Evolutionary conservation across 2,888 invertebrate species (phyloP), one percentile per base, ranked within the genome.

Genomic region (Iphiclides podalirius): DNA sequence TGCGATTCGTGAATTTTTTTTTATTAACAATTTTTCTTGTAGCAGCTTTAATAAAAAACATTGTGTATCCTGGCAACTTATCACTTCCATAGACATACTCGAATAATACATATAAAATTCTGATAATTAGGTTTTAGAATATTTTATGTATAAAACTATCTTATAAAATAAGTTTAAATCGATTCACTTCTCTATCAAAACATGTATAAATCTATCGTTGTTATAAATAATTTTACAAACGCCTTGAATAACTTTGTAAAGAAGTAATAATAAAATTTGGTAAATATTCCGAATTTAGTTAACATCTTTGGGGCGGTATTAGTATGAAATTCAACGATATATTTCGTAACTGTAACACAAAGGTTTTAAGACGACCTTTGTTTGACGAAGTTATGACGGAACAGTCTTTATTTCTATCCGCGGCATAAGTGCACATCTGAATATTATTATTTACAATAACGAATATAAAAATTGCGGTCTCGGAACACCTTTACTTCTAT

Each of bases 91-190:
- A 26, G 26, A 26, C 26, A 26, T 4, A 20, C 4, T 20, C 20
- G 20, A 20, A 20, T 6, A 20, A 26, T 26, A 26, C 26, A 26
- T 26, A 26, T 26, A 26, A 26, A 26, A 26, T 26, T 26, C 9
- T 26, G 26, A 26, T 9, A 26, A 7, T 26, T 26, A 26, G n/a
- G n/a, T n/a, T n/a, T n/a, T n/a, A n/a, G n/a, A n/a, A n/a, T n/a
- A n/a, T n/a, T n/a, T n/a, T n/a, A n/a, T n/a, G n/a, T 31, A 31
- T 23, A 31, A 11, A 47, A 17, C 26, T 8, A 37, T 38, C 17
- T 28, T 38, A 45, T 9, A 39, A 34, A 34, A 31, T 39, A 31
- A 47, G 33, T 23, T 23, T 39, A 39, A 34, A 39, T 47, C 39
- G 31, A 39, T 47, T 47, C 33, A 39, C 33, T 37, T 38, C 16